These are phyloP conservation scores for Drosophila formosana DNA, from an alignment of 2,888 invertebrate species.

Conservation along the genomic window DNA sequence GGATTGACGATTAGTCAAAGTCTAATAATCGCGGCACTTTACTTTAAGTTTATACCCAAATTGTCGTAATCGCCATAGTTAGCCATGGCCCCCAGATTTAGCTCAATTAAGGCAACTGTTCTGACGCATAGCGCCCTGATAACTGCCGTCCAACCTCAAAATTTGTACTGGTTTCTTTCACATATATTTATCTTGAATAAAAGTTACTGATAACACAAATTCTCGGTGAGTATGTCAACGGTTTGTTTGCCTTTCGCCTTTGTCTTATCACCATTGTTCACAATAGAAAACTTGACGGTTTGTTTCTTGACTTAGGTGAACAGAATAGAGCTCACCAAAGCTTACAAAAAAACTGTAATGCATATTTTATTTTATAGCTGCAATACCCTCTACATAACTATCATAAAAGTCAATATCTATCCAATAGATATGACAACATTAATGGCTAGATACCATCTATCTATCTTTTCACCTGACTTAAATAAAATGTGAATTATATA, in stretches of 20 bases:
- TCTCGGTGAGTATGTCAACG: constrained; percentile 33
- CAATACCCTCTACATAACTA: not conserved
- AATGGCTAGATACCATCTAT: too few relatives aligned
- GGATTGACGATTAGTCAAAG: not conserved
- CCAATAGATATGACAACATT: too few relatives aligned
- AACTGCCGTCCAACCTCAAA: constrained; percentile 43
- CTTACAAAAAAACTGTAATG: constrained; percentile 26
- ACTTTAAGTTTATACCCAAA: constrained; percentile 65
- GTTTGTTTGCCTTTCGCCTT: constrained; percentile 52
- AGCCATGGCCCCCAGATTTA: constrained; percentile 64
- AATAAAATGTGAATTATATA: too few relatives aligned
- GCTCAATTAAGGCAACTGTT: constrained; percentile 21
- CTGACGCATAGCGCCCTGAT: constrained; percentile 68
- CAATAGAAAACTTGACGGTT: constrained; percentile 40
- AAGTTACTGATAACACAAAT: constrained; percentile 56
- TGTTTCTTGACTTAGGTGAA: constrained; percentile 43
- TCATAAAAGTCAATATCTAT: not conserved
- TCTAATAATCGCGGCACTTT: not conserved
- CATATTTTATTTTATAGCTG: not conserved
- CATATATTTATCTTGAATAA: constrained; percentile 41
- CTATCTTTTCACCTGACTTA: too few relatives aligned
- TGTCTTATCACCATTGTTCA: constrained; percentile 17
- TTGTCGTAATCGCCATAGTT: constrained; percentile 83
- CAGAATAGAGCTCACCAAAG: constrained; percentile 22
- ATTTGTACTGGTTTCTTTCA: constrained; percentile 4